Conservation (phyloP, 2,113 vertebrate species). For the Gymnogyps californianus region DNA sequence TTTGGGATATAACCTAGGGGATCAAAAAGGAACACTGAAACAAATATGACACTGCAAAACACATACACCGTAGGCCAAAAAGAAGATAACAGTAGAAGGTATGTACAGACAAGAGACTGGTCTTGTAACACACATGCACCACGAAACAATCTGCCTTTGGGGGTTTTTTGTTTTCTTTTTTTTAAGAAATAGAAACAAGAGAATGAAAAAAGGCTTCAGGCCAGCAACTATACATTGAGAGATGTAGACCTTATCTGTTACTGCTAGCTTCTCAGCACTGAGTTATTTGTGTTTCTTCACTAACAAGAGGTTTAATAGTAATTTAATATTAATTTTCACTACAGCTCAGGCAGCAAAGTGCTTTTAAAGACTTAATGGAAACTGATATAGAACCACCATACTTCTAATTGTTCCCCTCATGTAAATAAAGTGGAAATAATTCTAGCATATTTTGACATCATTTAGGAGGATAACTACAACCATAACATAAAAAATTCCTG, state of each 20-base stretch:
- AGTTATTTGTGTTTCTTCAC: not conserved
- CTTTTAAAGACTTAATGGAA: not conserved
- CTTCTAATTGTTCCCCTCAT: not conserved
- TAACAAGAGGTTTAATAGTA: not conserved
- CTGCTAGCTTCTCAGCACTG: not conserved
- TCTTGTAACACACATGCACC: fast-evolving
- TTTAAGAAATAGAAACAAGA: not conserved
- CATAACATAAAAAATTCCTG: not conserved
- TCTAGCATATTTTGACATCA: not conserved
- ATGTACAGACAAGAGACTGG: not conserved
- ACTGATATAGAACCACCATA: not conserved
- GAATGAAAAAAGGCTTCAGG: not conserved
- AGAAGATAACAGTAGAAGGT: not conserved
- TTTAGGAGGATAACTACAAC: not conserved
- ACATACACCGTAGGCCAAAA: not conserved
- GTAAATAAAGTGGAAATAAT: not conserved
- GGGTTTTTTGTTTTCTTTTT: not conserved
- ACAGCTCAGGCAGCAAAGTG: not conserved
- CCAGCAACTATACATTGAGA: not conserved
- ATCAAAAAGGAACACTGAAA: not conserved
- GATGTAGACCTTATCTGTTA: not conserved
- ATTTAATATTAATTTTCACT: not conserved
- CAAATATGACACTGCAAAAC: not conserved
- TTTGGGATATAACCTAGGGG: constrained; percentile 86
- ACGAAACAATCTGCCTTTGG: not conserved